Conservation (phyloP, 2,797 vertebrate genomes). For the Micromesistius poutassou region DNA sequence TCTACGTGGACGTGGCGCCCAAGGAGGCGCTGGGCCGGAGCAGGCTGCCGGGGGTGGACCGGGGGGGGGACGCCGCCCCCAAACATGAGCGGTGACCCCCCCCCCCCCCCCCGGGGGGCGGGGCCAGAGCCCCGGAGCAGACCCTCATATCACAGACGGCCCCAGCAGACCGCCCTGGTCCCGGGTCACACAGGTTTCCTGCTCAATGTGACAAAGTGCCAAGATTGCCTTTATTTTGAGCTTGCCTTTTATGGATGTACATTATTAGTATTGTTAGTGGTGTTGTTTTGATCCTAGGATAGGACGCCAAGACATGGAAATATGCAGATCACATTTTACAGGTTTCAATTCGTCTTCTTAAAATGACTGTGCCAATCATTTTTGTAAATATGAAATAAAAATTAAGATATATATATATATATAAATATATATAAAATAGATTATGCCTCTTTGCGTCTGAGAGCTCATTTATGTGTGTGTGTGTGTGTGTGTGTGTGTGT, state of each 20-base stretch:
- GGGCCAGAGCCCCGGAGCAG: not conserved
- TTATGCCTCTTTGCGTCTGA: not conserved
- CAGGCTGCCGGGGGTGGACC: conserved; percentile 74
- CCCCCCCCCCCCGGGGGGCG: conserved; percentile 13
- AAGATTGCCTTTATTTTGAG: conserved; percentile 45
- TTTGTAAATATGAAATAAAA: conserved; percentile 7
- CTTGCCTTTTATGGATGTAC: conserved; percentile 37
- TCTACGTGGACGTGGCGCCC: conserved; percentile 75
- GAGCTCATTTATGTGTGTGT: not conserved
- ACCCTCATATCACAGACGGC: not conserved
- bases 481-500: too few relatives aligned
- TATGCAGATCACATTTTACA: conserved; percentile 37
- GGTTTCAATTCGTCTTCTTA: conserved; percentile 40
- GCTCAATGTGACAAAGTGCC: conserved; percentile 58
- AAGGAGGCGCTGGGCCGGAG: conserved; percentile 77
- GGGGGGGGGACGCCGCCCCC: conserved; percentile 69
- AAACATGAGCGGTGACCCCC: conserved; percentile 87
- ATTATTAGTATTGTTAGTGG: not conserved
- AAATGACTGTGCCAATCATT: conserved; percentile 23
- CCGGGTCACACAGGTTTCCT: conserved; percentile 30
- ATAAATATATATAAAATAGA: not conserved
- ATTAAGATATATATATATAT: not conserved
- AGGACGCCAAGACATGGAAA: conserved; percentile 45
- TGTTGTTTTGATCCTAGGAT: conserved; percentile 9
- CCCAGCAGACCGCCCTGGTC: too few relatives aligned